Conservation (phyloP, 2,888 invertebrate species). For the Saturnia japonica region DNA sequence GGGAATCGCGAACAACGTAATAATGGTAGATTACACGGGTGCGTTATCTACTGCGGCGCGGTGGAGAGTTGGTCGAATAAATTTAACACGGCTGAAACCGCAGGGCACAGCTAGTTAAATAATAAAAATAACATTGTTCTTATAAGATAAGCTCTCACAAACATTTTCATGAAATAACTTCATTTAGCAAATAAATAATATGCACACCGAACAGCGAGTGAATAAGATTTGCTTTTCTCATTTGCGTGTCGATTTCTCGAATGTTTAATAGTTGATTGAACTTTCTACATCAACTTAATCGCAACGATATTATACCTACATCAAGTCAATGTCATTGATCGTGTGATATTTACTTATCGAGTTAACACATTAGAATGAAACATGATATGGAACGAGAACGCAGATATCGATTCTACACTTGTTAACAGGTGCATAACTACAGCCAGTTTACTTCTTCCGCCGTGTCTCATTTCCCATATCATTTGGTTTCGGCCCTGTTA, state of each 20-base stretch:
- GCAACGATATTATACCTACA: constrained; percentile 2
- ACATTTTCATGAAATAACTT: background rate
- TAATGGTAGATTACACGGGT: too few species aligned
- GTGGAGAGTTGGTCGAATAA: too few species aligned
- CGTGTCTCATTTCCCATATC: too few species aligned
- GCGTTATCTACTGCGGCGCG: too few species aligned
- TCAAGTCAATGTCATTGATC: constrained; percentile 10
- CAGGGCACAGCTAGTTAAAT: too few species aligned
- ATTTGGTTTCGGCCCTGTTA: too few species aligned
- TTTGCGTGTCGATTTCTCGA: constrained; percentile 7
- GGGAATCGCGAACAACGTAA: background rate
- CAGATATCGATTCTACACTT: background rate
- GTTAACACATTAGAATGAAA: constrained; percentile 18
- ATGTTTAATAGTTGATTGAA: constrained; percentile 14
- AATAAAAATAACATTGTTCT: too few species aligned
- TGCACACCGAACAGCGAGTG: background rate
- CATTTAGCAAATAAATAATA: background rate
- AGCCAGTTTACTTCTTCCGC: too few species aligned
- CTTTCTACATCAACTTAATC: constrained; percentile 8
- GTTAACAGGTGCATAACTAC: background rate
- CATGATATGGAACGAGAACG: constrained; percentile 17
- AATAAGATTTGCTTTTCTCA: constrained; percentile 4
- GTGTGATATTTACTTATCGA: constrained; percentile 17
- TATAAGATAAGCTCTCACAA: background rate
- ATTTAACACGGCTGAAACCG: too few species aligned